Conservation (phyloP, 2,888 invertebrate species). For the Troides oblongomaculatus region DNA sequence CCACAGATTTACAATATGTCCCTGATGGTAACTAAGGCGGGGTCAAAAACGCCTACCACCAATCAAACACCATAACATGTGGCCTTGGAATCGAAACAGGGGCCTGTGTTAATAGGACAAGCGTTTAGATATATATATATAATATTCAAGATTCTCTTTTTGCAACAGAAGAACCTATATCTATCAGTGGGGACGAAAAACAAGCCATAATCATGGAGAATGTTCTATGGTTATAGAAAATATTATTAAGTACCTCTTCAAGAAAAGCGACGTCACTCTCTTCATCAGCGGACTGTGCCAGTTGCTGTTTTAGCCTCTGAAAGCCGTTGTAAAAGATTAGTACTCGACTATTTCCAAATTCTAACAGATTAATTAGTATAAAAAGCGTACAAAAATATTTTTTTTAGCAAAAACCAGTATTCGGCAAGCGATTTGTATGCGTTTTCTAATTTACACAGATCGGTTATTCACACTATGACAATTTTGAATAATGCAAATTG, state of each 20-base stretch:
- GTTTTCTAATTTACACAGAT: slow-evolving; percentile 12
- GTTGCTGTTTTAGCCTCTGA: slow-evolving; percentile 69
- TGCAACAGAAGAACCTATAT: too few relatives aligned
- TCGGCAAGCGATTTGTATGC: slow-evolving; percentile 18
- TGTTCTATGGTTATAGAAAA: background rate
- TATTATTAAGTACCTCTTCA: slow-evolving; percentile 51
- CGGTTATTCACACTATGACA: slow-evolving; percentile 18
- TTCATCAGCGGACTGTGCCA: slow-evolving; percentile 65
- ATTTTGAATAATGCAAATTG: slow-evolving; percentile 4
- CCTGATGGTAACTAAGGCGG: too few relatives aligned
- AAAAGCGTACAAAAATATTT: slow-evolving; percentile 6
- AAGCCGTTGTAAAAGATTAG: slow-evolving; percentile 30
- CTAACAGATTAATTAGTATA: background rate
- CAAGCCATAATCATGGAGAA: too few relatives aligned
- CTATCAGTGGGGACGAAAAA: too few relatives aligned
- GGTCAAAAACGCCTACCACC: too few relatives aligned
- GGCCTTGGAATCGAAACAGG: too few relatives aligned
- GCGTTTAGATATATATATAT: too few relatives aligned
- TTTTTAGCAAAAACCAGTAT: slow-evolving; percentile 17
- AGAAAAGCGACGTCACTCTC: slow-evolving; percentile 57
- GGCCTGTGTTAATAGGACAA: too few relatives aligned
- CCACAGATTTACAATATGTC: too few relatives aligned
- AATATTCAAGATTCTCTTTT: too few relatives aligned
- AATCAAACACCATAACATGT: too few relatives aligned
- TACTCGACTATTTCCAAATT: background rate